Conservation (phyloP, 1,140 invertebrate species). For the honey bee (Apis mellifera) region Amel_HAv3.1 CM009941.2:15042501-15043000, state of each 20-base stretch:
- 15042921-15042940: background rate
- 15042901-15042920: background rate
- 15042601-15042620: conserved; percentile 14
- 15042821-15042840: conserved; percentile 66
- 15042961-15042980: conserved; percentile 77
- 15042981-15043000: conserved; percentile 78
- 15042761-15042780: conserved; percentile 59
- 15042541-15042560: conserved; percentile 64
- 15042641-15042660: conserved; percentile 46
- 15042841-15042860: conserved; percentile 59
- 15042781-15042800: conserved; percentile 60
- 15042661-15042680: conserved; percentile 69
- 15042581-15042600: background rate
- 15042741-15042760: conserved; percentile 41
- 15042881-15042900: conserved; percentile 66
- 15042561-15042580: background rate
- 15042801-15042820: conserved; percentile 58
- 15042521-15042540: conserved; percentile 60
- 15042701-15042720: conserved; percentile 52
- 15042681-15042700: conserved; percentile 60
- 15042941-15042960: background rate
- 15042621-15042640: background rate
- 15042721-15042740: conserved; percentile 53
- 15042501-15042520: conserved; percentile 39
- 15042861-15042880: conserved; percentile 67